These are phyloP conservation scores for Chanos chanos DNA, from an alignment of 2,797 vertebrate species.

Conservation along the genomic window DNA sequence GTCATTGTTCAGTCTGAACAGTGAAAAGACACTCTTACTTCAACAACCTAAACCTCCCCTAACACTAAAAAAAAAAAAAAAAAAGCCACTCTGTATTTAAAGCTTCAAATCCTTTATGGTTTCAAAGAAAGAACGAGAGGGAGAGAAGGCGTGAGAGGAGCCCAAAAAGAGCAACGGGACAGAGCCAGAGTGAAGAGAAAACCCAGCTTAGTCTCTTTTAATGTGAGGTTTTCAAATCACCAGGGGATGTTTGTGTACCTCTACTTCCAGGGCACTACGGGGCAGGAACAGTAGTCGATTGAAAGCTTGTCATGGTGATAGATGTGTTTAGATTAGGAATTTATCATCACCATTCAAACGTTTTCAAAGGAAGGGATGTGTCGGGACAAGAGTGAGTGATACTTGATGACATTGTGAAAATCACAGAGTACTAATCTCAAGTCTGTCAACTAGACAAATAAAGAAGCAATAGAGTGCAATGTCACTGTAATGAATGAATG, in stretches of 20 bases:
- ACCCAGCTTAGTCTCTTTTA: constrained; percentile 75
- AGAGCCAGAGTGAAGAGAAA: constrained; percentile 70
- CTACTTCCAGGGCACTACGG: constrained; percentile 40
- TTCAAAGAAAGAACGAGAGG: constrained; percentile 40
- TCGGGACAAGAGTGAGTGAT: no score
- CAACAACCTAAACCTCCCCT: constrained; percentile 23
- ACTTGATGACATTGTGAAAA: no score
- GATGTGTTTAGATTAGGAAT: constrained; percentile 44
- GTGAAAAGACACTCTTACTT: constrained; percentile 12
- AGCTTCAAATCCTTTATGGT: constrained; percentile 20
- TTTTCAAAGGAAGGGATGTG: constrained; percentile 36
- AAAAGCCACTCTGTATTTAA: constrained; percentile 10
- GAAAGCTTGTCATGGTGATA: constrained; percentile 44
- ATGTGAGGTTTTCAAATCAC: constrained; percentile 67
- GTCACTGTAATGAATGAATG: no score
- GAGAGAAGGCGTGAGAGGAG: constrained; percentile 36
- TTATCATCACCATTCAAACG: constrained; percentile 43
- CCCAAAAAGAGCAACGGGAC: constrained; percentile 74
- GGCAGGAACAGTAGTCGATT: constrained; percentile 47
- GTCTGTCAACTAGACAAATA: no score
- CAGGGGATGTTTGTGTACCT: constrained; percentile 53
- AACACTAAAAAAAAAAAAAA: constrained; percentile 16
- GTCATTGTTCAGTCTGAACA: constrained; percentile 31
- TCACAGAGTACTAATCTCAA: constrained; percentile 38
- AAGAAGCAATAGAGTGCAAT: no score